Conservation (phyloP, 2,797 vertebrate species). For the Pelochelys cantorii region DNA sequence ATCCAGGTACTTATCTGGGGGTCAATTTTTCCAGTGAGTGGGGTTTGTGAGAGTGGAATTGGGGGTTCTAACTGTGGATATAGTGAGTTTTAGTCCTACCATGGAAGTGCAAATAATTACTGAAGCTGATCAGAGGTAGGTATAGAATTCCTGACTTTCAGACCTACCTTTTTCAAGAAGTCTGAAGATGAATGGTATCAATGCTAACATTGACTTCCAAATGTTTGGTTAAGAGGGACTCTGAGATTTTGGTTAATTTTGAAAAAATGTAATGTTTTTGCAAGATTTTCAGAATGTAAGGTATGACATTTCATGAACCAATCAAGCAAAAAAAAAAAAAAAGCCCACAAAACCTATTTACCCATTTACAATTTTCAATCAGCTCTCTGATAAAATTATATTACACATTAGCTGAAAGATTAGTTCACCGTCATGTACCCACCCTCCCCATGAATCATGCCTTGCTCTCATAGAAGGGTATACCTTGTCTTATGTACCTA, state of each 20-base stretch:
- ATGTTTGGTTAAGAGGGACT: not conserved
- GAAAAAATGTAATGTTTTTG: not conserved
- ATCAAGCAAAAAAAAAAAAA: not conserved
- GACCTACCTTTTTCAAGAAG: not conserved
- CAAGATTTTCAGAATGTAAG: not conserved
- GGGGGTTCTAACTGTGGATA: not conserved
- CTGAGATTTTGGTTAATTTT: not conserved
- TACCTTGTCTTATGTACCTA: rapidly evolving
- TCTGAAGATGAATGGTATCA: not conserved
- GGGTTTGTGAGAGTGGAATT: not conserved
- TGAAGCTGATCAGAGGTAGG: not conserved
- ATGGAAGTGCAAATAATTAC: not conserved
- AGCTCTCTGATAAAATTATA: not conserved
- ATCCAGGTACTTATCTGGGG: not conserved
- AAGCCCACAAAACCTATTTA: not conserved
- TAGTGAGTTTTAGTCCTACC: rapidly evolving
- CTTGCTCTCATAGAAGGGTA: not conserved
- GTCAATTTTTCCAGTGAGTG: rapidly evolving
- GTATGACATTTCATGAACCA: not conserved
- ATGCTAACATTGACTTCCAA: not conserved
- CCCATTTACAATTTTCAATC: not conserved
- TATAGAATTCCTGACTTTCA: not conserved
- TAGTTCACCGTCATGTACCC: not conserved
- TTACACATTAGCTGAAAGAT: rapidly evolving
- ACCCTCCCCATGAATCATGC: not conserved